These are phyloP conservation scores for Lepidocolaptes lacrymiger DNA, from an alignment of 2,797 vertebrate genomes.

Conservation along the genomic window DNA sequence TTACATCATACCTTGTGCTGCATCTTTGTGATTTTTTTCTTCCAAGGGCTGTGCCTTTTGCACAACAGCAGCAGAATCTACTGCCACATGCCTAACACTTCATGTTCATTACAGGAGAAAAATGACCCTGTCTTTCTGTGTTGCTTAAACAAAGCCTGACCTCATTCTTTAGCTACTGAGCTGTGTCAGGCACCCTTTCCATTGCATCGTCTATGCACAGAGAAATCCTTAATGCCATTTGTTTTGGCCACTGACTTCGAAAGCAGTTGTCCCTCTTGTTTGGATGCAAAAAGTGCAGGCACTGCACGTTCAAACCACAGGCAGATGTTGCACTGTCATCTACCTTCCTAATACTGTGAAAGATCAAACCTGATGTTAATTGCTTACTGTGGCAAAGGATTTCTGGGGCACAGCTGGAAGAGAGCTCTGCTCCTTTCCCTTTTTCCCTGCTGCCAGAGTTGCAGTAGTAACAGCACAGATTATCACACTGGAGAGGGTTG, in stretches of 20 bases:
- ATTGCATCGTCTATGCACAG: not conserved
- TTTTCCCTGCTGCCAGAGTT: not conserved
- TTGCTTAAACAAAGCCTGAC: conserved; percentile 24
- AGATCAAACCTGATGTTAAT: not conserved
- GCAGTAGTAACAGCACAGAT: not conserved
- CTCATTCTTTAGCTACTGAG: not conserved
- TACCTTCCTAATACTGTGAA: not conserved
- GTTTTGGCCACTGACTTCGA: not conserved
- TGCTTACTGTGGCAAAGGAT: not conserved
- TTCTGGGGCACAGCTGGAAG: conserved; percentile 25
- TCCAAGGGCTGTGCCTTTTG: not conserved
- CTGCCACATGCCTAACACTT: not conserved
- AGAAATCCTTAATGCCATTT: not conserved
- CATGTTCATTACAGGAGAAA: not conserved
- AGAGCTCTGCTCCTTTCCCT: not conserved
- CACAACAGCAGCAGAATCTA: not conserved
- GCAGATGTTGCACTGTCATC: not conserved
- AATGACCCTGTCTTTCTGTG: fast-evolving
- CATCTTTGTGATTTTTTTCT: not conserved
- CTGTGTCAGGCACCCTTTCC: not conserved
- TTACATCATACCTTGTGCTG: not conserved
- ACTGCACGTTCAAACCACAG: not conserved
- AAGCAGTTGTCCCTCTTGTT: not conserved
- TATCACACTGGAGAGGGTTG: not conserved
- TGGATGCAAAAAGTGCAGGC: not conserved